phyloP scores from a whole-genome alignment of 2,888 invertebrate species.

The Epirrhoe tristata region DNA sequence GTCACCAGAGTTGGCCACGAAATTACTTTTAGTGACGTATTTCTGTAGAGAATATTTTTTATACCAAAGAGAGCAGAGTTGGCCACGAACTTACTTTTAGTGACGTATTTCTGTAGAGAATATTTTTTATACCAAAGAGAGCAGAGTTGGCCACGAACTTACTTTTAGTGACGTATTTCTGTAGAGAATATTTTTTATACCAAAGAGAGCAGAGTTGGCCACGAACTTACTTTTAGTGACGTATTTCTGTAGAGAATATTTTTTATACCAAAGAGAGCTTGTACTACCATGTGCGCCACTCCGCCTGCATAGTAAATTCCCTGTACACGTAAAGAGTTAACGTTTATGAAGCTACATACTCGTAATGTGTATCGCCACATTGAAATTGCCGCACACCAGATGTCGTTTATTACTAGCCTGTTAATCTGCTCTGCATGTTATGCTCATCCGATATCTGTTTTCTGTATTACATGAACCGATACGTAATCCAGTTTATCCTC shows the following conservation, averaged over 20 bases:
- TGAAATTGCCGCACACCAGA: conserved; percentile 27
- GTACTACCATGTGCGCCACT: not conserved
- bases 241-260: not conserved
- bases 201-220: too few relatives aligned
- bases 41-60: not conserved
- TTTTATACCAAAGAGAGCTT: not conserved
- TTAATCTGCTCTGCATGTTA: conserved; percentile 14
- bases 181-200: not conserved
- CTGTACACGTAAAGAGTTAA: conserved; percentile 15
- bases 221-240: too few relatives aligned
- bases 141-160: too few relatives aligned
- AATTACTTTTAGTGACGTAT: too few relatives aligned
- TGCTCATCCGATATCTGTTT: conserved; percentile 17
- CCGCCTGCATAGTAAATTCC: conserved; percentile 15
- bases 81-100: too few relatives aligned
- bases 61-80: not conserved
- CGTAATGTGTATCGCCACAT: conserved; percentile 26
- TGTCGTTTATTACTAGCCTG: conserved; percentile 24
- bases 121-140: not conserved
- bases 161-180: too few relatives aligned
- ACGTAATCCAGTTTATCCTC: conserved; percentile 5
- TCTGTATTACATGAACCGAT: conserved; percentile 5
- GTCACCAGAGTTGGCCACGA: too few relatives aligned
- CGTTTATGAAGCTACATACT: conserved; percentile 14
- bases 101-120: not conserved